Evolutionary conservation across 2,888 invertebrate species (phyloP).

Genomic region (Leptura quadrifasciata): DNA sequence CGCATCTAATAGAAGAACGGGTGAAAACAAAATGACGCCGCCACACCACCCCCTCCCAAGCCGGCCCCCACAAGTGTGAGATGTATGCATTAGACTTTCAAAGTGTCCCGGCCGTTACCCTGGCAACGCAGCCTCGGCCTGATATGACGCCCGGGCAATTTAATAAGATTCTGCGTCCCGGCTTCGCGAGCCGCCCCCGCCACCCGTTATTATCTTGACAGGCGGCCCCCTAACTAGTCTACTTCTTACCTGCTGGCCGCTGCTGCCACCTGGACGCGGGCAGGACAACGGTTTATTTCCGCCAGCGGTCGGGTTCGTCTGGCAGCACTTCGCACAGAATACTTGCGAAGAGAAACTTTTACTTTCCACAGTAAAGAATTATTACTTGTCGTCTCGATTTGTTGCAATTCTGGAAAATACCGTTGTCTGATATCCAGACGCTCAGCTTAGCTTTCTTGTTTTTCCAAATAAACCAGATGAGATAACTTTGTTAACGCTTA

Average conservation of each 20-base stretch:
- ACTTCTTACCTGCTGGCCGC: constrained; percentile 59
- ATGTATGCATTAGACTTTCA: constrained; percentile 75
- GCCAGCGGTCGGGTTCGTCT: background rate
- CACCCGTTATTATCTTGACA: constrained; percentile 67
- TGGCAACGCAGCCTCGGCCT: constrained; percentile 80
- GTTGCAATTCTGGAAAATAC: background rate
- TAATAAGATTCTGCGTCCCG: constrained; percentile 75
- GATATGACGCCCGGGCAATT: constrained; percentile 81
- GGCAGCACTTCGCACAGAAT: background rate
- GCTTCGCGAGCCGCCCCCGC: constrained; percentile 66
- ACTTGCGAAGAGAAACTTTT: background rate
- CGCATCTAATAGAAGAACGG: constrained; percentile 71
- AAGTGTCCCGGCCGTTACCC: constrained; percentile 80
- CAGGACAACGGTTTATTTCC: constrained; percentile 11
- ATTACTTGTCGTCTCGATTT: background rate
- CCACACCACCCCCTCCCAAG: constrained; percentile 66
- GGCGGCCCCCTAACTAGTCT: constrained; percentile 61
- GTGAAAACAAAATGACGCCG: constrained; percentile 72
- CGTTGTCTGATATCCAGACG: background rate
- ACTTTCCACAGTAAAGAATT: constrained; percentile 10
- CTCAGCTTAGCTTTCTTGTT: background rate
- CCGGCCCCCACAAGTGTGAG: constrained; percentile 72
- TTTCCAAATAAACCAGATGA: too few species aligned
- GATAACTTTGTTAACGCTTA: too few species aligned
- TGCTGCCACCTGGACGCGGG: constrained; percentile 55